These are phyloP conservation scores for Coryphaenoides rupestris DNA, from an alignment of 2,113 vertebrate genomes.

Conservation along the genomic window DNA sequence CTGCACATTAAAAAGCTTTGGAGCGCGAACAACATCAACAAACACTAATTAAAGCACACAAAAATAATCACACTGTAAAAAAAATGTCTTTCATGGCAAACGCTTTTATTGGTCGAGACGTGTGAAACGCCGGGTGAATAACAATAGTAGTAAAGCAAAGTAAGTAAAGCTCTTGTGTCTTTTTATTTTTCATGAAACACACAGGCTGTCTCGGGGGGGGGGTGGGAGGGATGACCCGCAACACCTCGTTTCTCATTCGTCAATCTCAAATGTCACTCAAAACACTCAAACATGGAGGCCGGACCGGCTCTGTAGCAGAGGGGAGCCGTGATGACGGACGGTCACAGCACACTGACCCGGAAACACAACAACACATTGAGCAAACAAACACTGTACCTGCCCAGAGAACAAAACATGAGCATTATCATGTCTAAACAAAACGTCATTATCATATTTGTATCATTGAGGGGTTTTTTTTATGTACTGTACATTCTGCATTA, in stretches of 20 bases:
- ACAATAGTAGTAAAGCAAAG: slow-evolving; percentile 18
- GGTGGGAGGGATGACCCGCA: slow-evolving; percentile 75
- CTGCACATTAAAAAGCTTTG: too few relatives aligned
- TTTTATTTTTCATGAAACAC: slow-evolving; percentile 35
- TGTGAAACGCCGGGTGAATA: not conserved
- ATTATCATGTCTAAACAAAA: slow-evolving; percentile 24
- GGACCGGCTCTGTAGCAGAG: slow-evolving; percentile 2
- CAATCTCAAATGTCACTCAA: slow-evolving; percentile 34
- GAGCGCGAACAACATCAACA: too few relatives aligned
- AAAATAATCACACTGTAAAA: slow-evolving; percentile 26
- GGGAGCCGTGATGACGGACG: slow-evolving; percentile 8
- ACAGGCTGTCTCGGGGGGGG: slow-evolving; percentile 39
- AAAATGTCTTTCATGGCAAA: slow-evolving; percentile 24
- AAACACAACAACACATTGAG: slow-evolving; percentile 2
- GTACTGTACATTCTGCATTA: not conserved
- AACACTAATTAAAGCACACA: not conserved
- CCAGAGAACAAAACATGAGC: not conserved
- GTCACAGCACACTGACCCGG: slow-evolving; percentile 5
- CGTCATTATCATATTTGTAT: slow-evolving; percentile 14
- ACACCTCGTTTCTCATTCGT: slow-evolving; percentile 61
- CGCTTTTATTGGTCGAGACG: slow-evolving; percentile 35
- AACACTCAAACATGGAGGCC: slow-evolving; percentile 10
- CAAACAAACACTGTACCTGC: slow-evolving; percentile 49
- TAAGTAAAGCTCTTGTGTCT: not conserved
- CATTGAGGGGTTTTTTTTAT: not conserved